A percentile compares a stretch with the other conserved stretches of the same genome.
phyloP scores from a whole-genome alignment of 2,888 invertebrate species.

The Eurytoma adleriae region DNA sequence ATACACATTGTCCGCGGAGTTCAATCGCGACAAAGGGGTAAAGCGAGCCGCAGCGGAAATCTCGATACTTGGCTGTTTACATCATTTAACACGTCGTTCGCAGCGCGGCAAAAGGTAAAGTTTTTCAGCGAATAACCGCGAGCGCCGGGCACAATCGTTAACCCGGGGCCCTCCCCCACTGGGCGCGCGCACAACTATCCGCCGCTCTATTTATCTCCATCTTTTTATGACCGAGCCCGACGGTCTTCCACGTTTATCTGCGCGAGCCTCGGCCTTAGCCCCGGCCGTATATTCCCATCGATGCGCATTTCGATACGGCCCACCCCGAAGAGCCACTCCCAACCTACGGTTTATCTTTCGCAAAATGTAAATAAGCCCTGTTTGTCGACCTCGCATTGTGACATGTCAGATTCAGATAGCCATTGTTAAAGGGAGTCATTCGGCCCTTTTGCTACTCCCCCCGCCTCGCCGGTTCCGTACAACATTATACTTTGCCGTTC shows the following conservation, averaged over 20 bases:
- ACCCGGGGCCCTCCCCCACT: no score
- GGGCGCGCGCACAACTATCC: constrained; percentile 10
- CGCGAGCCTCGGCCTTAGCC: not conserved
- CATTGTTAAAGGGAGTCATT: not conserved
- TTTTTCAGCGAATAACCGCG: constrained; percentile 8
- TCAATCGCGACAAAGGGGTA: no score
- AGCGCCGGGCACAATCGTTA: not conserved
- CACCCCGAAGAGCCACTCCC: not conserved
- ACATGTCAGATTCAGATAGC: not conserved
- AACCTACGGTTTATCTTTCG: constrained; percentile 27
- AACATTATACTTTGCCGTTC: not conserved
- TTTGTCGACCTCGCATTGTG: constrained; percentile 12
- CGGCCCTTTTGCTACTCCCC: no score
- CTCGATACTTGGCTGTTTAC: constrained; percentile 23
- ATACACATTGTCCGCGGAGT: no score
- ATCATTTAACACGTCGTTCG: constrained; percentile 41
- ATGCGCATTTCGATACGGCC: not conserved
- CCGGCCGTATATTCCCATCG: not conserved
- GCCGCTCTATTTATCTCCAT: constrained; percentile 46
- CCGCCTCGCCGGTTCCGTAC: not conserved
- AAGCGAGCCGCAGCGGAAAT: not conserved
- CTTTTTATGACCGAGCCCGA: constrained; percentile 34
- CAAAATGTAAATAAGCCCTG: constrained; percentile 41
- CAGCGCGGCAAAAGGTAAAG: constrained; percentile 22
- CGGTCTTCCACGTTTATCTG: constrained; percentile 33